Percentiles rank a stretch among this genome's conserved stretches.
Evolutionary conservation across 2,113 vertebrate genomes (phyloP).

Genomic region (Gambusia holbrooki): DNA sequence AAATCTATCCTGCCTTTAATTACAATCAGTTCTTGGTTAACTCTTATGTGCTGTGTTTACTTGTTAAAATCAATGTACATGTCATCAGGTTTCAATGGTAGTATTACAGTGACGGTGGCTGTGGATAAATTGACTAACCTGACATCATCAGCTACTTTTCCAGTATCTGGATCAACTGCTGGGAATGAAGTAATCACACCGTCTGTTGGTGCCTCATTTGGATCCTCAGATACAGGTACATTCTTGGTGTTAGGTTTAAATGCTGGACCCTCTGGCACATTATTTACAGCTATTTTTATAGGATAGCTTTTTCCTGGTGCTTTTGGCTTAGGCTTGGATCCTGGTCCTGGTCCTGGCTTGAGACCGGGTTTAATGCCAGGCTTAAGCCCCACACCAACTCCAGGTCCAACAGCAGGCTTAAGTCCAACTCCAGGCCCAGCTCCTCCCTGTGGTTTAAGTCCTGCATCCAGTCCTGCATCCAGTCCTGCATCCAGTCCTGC

Average conservation of each 20-base stretch:
- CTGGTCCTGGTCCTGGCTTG: conserved; percentile 38
- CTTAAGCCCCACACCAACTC: conserved; percentile 16
- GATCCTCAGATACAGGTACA: conserved; percentile 75
- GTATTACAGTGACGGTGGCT: not conserved
- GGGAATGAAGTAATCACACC: conserved; percentile 78
- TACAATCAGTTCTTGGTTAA: too few relatives aligned
- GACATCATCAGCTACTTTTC: conserved; percentile 83
- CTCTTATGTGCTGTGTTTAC: too few relatives aligned
- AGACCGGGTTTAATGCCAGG: conserved; percentile 39
- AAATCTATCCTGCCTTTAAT: too few relatives aligned
- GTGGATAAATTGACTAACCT: conserved; percentile 72
- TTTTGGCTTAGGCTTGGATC: conserved; percentile 30
- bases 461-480: conserved; percentile 7
- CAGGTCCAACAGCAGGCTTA: conserved; percentile 21
- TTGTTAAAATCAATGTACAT: not conserved
- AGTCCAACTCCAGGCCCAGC: conserved; percentile 4
- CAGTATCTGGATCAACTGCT: conserved; percentile 87
- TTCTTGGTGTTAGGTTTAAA: conserved; percentile 78
- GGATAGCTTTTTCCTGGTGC: conserved; percentile 65
- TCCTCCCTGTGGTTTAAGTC: conserved; percentile 11
- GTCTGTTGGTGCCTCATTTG: conserved; percentile 49
- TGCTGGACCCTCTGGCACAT: conserved; percentile 82
- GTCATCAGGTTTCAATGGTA: not conserved
- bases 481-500: too few relatives aligned
- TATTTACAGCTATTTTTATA: conserved; percentile 81